These are phyloP conservation scores for Zaprionus kolodkinae DNA, from an alignment of 1,140 invertebrate genomes.

Conservation along the genomic window DNA sequence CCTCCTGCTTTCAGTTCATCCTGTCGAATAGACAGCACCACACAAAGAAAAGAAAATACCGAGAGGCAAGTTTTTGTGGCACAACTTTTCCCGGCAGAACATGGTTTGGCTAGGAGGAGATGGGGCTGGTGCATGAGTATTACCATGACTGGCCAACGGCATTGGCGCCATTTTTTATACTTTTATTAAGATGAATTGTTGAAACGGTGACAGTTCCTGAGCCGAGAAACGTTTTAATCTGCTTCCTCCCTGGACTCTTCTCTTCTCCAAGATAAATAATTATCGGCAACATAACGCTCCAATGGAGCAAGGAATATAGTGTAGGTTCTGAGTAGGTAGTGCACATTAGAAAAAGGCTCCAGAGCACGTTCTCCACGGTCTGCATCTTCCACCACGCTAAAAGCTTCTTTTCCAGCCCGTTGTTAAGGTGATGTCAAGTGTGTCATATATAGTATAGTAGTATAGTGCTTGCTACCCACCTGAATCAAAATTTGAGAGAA, in stretches of 20 bases:
- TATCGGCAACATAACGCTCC: background rate
- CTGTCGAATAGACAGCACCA: background rate
- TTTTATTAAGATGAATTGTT: constrained; percentile 81
- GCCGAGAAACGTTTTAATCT: constrained; percentile 21
- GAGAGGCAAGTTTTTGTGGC: constrained; percentile 43
- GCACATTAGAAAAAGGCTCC: background rate
- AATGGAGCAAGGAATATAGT: background rate
- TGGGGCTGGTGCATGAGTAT: too few relatives aligned
- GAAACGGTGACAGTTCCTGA: constrained; percentile 71
- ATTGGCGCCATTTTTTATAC: constrained; percentile 74
- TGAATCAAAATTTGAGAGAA: background rate
- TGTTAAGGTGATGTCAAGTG: background rate
- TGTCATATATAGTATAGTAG: too few relatives aligned
- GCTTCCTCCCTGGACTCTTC: background rate
- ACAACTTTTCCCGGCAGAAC: constrained; percentile 24
- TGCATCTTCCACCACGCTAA: background rate
- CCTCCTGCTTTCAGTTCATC: too few relatives aligned
- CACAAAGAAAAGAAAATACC: constrained; percentile 10
- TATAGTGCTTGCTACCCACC: background rate
- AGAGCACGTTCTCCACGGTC: background rate
- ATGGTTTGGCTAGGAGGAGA: too few relatives aligned
- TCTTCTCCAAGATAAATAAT: background rate
- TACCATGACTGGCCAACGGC: constrained; percentile 69
- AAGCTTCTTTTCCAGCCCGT: background rate
- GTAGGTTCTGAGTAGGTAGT: background rate